Conservation (phyloP, 1,140 invertebrate species). For the Penaeus indicus region DNA sequence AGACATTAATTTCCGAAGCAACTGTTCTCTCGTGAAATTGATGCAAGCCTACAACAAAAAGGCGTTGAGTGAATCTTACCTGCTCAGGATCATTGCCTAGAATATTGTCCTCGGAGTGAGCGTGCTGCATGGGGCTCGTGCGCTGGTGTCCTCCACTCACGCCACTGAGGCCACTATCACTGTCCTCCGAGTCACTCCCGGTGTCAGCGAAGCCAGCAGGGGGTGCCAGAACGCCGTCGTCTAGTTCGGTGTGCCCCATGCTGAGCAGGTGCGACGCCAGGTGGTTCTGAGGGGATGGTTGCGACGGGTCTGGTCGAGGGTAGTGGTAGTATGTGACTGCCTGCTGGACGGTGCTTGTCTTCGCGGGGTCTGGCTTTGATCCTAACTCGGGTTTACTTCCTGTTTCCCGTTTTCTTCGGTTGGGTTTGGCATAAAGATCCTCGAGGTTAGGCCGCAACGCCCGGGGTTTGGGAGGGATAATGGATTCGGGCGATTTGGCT, state of each 20-base stretch:
- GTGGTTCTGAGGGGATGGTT: constrained; percentile 8
- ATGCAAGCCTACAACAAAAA: background rate
- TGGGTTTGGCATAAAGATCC: constrained; percentile 38
- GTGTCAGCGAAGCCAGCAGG: constrained; percentile 57
- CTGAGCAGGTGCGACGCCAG: constrained; percentile 9
- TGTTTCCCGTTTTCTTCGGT: constrained; percentile 24
- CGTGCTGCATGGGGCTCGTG: background rate
- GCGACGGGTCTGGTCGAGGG: constrained; percentile 48
- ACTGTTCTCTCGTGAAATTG: too few species aligned
- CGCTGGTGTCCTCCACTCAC: constrained; percentile 51
- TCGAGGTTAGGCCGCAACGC: constrained; percentile 19
- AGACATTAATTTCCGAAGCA: too few species aligned
- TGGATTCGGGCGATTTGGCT: constrained; percentile 24
- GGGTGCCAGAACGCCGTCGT: constrained; percentile 46
- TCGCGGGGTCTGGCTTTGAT: background rate
- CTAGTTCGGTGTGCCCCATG: constrained; percentile 10
- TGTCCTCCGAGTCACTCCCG: constrained; percentile 53
- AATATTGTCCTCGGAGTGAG: constrained; percentile 21
- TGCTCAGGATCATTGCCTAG: constrained; percentile 27
- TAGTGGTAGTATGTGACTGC: constrained; percentile 54
- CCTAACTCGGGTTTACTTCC: background rate
- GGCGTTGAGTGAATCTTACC: constrained; percentile 5
- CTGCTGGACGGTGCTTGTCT: constrained; percentile 5
- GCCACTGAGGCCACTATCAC: constrained; percentile 62
- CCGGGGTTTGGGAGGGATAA: background rate